A percentile compares a stretch with the other conserved stretches of the same genome.
These are phyloP conservation scores for Leucoma salicis DNA, from an alignment of 2,888 invertebrate genomes.

Conservation along the genomic window DNA sequence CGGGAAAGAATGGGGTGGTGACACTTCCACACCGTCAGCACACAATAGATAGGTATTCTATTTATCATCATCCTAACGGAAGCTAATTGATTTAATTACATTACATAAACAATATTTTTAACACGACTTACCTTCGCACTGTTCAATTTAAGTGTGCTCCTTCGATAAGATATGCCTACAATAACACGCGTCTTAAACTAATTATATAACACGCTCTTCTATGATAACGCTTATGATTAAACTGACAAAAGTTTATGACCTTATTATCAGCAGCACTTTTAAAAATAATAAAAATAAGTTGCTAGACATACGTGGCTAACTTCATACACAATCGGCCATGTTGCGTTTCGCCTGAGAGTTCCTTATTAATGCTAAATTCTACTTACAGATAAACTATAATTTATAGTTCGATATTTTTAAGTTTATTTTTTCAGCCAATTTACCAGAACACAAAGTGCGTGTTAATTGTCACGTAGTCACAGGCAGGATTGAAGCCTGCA, in stretches of 20 bases:
- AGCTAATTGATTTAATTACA: too few species aligned
- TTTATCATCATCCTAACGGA: too few species aligned
- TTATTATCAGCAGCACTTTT: slow-evolving; percentile 6
- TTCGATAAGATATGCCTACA: slow-evolving; percentile 8
- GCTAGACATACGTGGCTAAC: neutral
- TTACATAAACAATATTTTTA: too few species aligned
- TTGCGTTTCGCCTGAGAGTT: neutral
- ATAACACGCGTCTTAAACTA: neutral
- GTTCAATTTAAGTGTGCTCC: slow-evolving; percentile 1
- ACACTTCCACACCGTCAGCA: too few species aligned
- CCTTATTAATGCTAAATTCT: too few species aligned
- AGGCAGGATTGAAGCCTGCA: too few species aligned
- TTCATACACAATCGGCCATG: neutral
- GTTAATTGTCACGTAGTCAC: too few species aligned
- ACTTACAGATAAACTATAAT: neutral
- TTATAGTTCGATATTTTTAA: too few species aligned
- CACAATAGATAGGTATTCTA: too few species aligned
- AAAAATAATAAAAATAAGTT: neutral
- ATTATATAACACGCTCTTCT: slow-evolving; percentile 4
- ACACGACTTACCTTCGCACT: slow-evolving; percentile 6
- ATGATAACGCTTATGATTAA: neutral
- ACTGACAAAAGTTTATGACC: slow-evolving; percentile 6
- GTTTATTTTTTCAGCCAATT: too few species aligned
- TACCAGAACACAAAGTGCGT: too few species aligned
- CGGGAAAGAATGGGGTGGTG: too few species aligned